phyloP scores from a whole-genome alignment of 2,888 invertebrate species.

The Caradrina kadenii region DNA sequence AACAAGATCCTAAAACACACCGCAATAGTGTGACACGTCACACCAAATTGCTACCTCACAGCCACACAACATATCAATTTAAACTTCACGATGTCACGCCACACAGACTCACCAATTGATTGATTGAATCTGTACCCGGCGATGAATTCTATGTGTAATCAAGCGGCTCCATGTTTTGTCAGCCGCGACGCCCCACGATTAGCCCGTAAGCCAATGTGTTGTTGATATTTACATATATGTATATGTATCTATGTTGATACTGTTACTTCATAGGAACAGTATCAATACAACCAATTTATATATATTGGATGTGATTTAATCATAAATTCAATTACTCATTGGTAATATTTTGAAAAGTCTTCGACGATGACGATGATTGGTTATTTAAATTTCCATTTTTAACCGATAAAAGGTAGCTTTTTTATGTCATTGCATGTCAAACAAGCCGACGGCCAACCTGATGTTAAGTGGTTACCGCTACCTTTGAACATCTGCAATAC shows the following conservation, averaged over 20 bases:
- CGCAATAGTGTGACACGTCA: slow-evolving; percentile 9
- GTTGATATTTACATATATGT: slow-evolving; percentile 65
- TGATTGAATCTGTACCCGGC: slow-evolving; percentile 73
- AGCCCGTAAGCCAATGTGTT: slow-evolving; percentile 69
- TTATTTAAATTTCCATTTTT: neutral
- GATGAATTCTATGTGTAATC: slow-evolving; percentile 73
- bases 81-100: slow-evolving; percentile 23
- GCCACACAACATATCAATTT: slow-evolving; percentile 34
- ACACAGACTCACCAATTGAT: slow-evolving; percentile 59
- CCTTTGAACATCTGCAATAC: too few species aligned
- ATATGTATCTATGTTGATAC: slow-evolving; percentile 43
- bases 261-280: too few species aligned
- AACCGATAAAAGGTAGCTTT: neutral
- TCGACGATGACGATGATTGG: too few species aligned
- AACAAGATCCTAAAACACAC: slow-evolving; percentile 21
- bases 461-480: too few species aligned
- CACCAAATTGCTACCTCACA: slow-evolving; percentile 27
- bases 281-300: too few species aligned
- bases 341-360: neutral
- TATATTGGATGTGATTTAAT: slow-evolving; percentile 10
- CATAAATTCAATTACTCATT: neutral
- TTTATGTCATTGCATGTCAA: too few species aligned
- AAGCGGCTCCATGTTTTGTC: slow-evolving; percentile 81
- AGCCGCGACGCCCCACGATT: slow-evolving; percentile 72
- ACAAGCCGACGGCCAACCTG: too few species aligned